Evolutionary conservation across 2,113 vertebrate genomes (phyloP).

Genomic region (Protobothrops flavoviridis): DNA sequence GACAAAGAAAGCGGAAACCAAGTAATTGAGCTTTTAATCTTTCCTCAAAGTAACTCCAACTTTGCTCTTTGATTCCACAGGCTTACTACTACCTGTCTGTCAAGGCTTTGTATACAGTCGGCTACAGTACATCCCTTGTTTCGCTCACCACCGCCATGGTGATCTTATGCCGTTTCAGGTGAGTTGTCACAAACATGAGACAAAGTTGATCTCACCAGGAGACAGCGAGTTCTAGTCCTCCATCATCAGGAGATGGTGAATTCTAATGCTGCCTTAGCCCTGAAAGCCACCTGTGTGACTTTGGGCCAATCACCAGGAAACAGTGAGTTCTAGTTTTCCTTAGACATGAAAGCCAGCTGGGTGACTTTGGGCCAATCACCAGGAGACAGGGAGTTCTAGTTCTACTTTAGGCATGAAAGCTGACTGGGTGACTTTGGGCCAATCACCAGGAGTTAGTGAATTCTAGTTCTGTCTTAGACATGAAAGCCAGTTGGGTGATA

Average conservation of each 20-base stretch:
- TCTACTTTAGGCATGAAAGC: too few relatives aligned
- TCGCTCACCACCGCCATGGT: conserved; percentile 97
- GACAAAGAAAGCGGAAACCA: not conserved
- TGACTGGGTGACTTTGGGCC: too few relatives aligned
- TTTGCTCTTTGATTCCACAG: conserved; percentile 49
- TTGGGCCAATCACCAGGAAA: not conserved
- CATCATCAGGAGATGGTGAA: too few relatives aligned
- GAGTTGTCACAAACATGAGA: conserved; percentile 45
- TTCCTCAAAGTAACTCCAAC: not conserved
- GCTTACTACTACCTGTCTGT: conserved; percentile 88
- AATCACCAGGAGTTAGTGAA: not conserved
- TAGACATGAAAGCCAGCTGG: not conserved
- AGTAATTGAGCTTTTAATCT: not conserved
- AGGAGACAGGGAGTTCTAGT: too few relatives aligned
- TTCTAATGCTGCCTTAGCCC: too few relatives aligned
- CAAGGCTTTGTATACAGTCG: conserved; percentile 95
- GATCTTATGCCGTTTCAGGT: conserved; percentile 97
- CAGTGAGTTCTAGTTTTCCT: not conserved
- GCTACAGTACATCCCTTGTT: conserved; percentile 95
- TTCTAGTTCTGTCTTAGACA: too few relatives aligned
- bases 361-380: not conserved
- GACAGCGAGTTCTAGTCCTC: not conserved
- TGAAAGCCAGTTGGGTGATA: too few relatives aligned
- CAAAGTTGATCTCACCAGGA: not conserved
- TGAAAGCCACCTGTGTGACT: too few relatives aligned